Evolutionary conservation across 2,888 invertebrate species (phyloP), one percentile per base, ranked within the genome.

Genomic region (Diogma glabrata): DNA sequence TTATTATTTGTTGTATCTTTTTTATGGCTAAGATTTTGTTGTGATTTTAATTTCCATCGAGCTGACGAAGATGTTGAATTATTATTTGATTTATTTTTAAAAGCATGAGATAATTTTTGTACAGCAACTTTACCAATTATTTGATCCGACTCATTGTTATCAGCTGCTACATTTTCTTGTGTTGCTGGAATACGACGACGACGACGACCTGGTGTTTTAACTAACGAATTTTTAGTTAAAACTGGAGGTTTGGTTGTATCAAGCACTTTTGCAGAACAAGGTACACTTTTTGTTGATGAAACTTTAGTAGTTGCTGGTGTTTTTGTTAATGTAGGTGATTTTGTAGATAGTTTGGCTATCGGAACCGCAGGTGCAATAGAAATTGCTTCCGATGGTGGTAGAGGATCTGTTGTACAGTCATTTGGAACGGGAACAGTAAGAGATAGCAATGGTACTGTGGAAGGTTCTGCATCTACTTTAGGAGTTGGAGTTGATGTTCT

Each of bases 81-180:
- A 24, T 47, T 40, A 47, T 50, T 38, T 46, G 10, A 20, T 26
- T 49, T 47, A 51, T 49, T 49, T 36, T 38, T 49, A 46, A 28
- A 14, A 51, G 19, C 23, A 23, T 3, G 51, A 54, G 47, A 52
- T 52, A 24, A 53, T 57, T 40, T 24, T 50, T 40, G 38, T 30
- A 46, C 46, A 46, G 46, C 46, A 24, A 46, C 23, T 47, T 48
- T 48, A 48, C 48, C 48, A 33, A 33, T 30, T 48, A 30, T 19
- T 22, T 33, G 30, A 33, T 48, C 48, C 30, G 48, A 33, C 20
- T 48, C 48, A 40, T 26, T 49, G 19, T 47, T 46, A 14, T 54
- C 56, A 26, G 54, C 56, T 16, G 57, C 57, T 47, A 56, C 57
- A 1, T 57, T 57, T 28, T 55, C 30, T 26, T 55, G 57, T 47